Percentiles rank a stretch among this genome's conserved stretches.
These are phyloP conservation scores for Sebastolobus alascanus DNA, from an alignment of 2,797 vertebrate genomes.

Conservation along the genomic window DNA sequence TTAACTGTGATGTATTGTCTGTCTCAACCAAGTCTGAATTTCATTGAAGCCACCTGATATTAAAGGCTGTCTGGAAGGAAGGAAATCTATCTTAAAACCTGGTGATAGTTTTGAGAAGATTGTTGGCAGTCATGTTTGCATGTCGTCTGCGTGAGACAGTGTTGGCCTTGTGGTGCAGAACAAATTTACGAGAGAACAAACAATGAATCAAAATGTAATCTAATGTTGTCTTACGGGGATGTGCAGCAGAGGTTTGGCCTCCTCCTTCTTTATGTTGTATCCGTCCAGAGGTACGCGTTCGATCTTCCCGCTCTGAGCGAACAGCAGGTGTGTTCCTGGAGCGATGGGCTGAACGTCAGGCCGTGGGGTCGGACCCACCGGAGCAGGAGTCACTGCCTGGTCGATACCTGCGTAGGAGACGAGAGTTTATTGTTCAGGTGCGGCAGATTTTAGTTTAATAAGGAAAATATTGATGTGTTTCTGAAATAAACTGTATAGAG, in stretches of 20 bases:
- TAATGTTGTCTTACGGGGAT: slow-evolving; percentile 86
- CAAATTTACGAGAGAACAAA: background rate
- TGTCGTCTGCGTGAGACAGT: background rate
- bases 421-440: background rate
- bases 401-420: slow-evolving; percentile 83
- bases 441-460: background rate
- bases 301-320: slow-evolving; percentile 94
- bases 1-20: too few relatives aligned
- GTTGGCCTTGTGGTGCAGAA: background rate
- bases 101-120: background rate
- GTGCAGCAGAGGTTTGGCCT: slow-evolving; percentile 89
- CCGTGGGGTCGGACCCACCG: slow-evolving; percentile 87
- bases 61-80: background rate
- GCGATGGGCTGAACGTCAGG: slow-evolving; percentile 87
- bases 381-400: slow-evolving; percentile 75
- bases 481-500: background rate
- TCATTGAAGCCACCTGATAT: background rate
- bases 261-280: slow-evolving; percentile 84
- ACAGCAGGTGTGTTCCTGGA: slow-evolving; percentile 89
- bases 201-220: background rate
- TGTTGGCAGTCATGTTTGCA: background rate
- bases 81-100: background rate
- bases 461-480: too few relatives aligned
- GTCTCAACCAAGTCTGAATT: background rate
- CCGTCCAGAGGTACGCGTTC: slow-evolving; percentile 90